Evolutionary conservation across 2,797 vertebrate species (phyloP), one percentile per base, ranked within the genome.

Genomic region (Melanotaenia pygmaea): DNA sequence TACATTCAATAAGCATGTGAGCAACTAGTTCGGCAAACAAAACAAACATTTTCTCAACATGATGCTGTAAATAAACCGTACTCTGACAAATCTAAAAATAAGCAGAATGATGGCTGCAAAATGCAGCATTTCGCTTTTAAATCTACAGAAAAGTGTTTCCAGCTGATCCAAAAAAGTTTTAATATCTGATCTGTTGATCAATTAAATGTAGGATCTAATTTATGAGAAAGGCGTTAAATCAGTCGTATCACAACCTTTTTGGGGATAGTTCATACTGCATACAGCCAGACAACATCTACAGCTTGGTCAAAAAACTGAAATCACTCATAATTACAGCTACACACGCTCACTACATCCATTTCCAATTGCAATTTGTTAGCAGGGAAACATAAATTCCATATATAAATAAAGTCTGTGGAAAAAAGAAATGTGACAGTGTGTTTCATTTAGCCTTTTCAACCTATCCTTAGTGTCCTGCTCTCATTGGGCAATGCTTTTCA

Each of bases 401-500:
- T 20, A 60, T 50, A 63, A 8, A 43, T 34, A 51, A n/a, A 58
- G 28, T 24, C 58, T 56, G 38, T 40, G 13, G 20, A 57, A 35
- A 56, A 3, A 72, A 51, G 64, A 22, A 37, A n/a, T 67, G 32
- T 60, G n/a, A 51, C n/a, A 69, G 34, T 47, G 59, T 62, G 43
- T 47, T 58, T 37, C 58, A 75, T 68, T 63, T 61, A n/a, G 35
- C 60, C 5, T 32, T 73, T 64, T 59, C 32, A 59, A 59, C 26
- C 68, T 57, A 40, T 75, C 50, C 53, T 71, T 18, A 37, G 74
- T 28, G 37, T 68, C 73, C 50, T 1, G 43, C 45, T 75, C 53
- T 77, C 79, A 35, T 28, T 64, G 60, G 67, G 64, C 71, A 81
- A 85, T 22, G 62, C 64, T 65, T 80, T 59, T 69, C 14, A 85